phyloP scores from a whole-genome alignment of 92 coral and sea anemone genomes.

The Epizoanthus fatuus region DNA sequence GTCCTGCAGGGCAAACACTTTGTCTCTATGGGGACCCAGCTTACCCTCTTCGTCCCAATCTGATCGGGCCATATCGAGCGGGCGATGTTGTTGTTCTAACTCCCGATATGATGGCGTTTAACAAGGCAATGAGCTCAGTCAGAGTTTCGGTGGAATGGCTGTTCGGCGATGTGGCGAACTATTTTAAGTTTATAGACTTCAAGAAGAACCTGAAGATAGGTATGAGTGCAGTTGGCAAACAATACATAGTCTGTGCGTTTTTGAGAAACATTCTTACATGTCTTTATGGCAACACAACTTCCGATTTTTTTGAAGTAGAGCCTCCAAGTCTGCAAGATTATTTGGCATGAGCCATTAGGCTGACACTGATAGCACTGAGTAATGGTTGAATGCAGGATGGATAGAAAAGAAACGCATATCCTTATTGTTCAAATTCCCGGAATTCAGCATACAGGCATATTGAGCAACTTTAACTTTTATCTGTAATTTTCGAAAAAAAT shows the following conservation, averaged over 20 bases:
- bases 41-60: slow-evolving; percentile 57
- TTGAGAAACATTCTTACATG: not conserved
- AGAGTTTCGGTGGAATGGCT: slow-evolving; percentile 20
- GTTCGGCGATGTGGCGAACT: slow-evolving; percentile 1
- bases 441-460: too few relatives aligned
- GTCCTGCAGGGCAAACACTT: slow-evolving; percentile 44
- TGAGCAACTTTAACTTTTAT: too few relatives aligned
- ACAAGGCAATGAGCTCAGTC: slow-evolving; percentile 7
- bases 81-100: slow-evolving; percentile 20
- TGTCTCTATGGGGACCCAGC: slow-evolving; percentile 71
- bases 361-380: too few relatives aligned
- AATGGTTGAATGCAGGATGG: too few relatives aligned
- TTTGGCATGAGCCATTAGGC: slow-evolving; percentile 8
- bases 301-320: slow-evolving; percentile 41
- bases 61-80: slow-evolving; percentile 46
- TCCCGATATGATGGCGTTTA: not conserved
- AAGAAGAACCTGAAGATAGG: slow-evolving; percentile 14
- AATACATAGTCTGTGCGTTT: slow-evolving; percentile 43
- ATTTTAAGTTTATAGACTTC: slow-evolving; percentile 4
- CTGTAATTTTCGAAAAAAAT: not conserved
- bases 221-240: slow-evolving; percentile 42
- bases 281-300: slow-evolving; percentile 38
- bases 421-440: too few relatives aligned
- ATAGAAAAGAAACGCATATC: too few relatives aligned
- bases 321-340: slow-evolving; percentile 53